Evolutionary conservation across 2,113 vertebrate genomes (phyloP), one percentile per base, ranked within the genome.

Genomic region (Forbesichthys papilliferus): DNA sequence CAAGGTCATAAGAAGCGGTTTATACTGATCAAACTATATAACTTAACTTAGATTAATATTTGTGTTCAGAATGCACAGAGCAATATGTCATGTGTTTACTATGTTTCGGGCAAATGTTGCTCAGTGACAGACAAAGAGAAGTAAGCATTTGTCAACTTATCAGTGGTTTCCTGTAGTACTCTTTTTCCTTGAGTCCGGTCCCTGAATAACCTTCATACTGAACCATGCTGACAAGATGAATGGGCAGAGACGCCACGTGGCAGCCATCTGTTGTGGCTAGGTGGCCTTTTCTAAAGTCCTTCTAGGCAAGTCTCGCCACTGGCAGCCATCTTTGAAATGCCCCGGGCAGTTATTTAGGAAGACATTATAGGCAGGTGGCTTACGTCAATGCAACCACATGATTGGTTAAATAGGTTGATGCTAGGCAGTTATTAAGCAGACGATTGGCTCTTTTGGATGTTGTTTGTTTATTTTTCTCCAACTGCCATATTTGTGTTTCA

Each of bases 181-280:
- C 53, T 65, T 81, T 75, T 79, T 63, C 71, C 60, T 66, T n/a
- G 11, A 79, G 62, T 80, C 34, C 57, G 42, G 18, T 64, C 56
- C 54, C 61, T 73, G 60, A 79, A 65, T 74, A 79, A 73, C 51
- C 57, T 59, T 76, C 69, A 64, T 49, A 7, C 16, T 76, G 56
- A 69, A 60, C 57, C n/a, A 67, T 62, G 54, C 64, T 14, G 77
- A 80, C 70, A 77, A 85, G 83, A 86, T 20, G 33, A 79, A 88
- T 78, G 79, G 46, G 77, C 42, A 7, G 68, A 48, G 61, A 60
- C 42, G 51, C 69, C 85, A 84, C 75, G 66, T 87, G 84, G 80
- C 75, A 42, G 60, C 77, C 85, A 87, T 84, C 72, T 87, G 86
- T 48, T 13, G 77, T 68, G 65, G 55, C 73, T 59, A 62, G 83